Conservation (phyloP, 2,888 invertebrate genomes). For the Gnatocerus cornutus region DNA sequence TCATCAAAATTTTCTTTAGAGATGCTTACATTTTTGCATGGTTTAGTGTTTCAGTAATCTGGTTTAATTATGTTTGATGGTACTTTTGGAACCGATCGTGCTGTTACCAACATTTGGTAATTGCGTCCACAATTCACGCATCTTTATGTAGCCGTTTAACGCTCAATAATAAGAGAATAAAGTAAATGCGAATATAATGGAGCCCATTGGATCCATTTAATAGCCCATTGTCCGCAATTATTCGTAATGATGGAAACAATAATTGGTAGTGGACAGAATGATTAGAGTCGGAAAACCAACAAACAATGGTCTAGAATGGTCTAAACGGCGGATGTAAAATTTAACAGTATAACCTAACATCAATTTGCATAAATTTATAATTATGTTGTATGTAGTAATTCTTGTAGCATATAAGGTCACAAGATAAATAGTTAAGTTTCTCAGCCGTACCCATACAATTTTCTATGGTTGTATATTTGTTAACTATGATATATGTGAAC, state of each 20-base stretch:
- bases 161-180: conserved; percentile 33
- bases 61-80: no score
- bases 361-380: conserved; percentile 58
- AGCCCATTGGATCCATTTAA: conserved; percentile 45
- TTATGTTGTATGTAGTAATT: conserved; percentile 51
- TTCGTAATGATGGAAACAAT: conserved; percentile 50
- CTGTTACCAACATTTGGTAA: conserved; percentile 32
- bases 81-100: conserved; percentile 10
- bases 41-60: no score
- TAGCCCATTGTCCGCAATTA: conserved; percentile 51
- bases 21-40: no score
- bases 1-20: no score
- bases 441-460: conserved; percentile 54
- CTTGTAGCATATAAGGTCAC: conserved; percentile 49
- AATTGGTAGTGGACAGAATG: conserved; percentile 44
- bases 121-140: conserved; percentile 40
- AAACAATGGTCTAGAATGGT: conserved; percentile 46
- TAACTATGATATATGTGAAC: conserved; percentile 54
- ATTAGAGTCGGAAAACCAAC: conserved; percentile 38
- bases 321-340: conserved; percentile 51
- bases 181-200: conserved; percentile 42
- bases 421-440: conserved; percentile 52
- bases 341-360: conserved; percentile 36
- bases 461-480: conserved; percentile 51
- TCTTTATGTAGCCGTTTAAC: conserved; percentile 36